Conservation (phyloP, 2,113 vertebrate species). For the Antechinus flavipes region DNA sequence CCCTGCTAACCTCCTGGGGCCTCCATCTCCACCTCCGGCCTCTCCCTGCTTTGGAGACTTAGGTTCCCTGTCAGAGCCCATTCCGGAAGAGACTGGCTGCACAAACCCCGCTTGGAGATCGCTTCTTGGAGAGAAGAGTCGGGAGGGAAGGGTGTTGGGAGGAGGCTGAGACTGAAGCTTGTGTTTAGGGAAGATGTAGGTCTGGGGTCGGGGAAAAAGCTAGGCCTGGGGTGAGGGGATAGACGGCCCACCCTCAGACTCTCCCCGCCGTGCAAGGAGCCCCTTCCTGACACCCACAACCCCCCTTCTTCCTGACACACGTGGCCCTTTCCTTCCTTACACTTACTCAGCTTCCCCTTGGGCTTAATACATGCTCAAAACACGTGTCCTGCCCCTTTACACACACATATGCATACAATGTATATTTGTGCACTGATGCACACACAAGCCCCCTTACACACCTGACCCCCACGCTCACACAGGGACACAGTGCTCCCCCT, state of each 20-base stretch:
- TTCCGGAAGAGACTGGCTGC: rapidly evolving
- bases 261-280: rapidly evolving
- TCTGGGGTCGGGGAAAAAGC: not conserved
- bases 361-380: too few relatives aligned
- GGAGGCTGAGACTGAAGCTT: not conserved
- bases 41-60: not conserved
- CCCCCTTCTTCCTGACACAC: too few relatives aligned
- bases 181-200: not conserved
- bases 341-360: too few relatives aligned
- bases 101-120: not conserved
- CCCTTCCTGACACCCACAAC: not conserved
- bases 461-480: too few relatives aligned
- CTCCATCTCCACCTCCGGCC: not conserved
- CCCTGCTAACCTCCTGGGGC: not conserved
- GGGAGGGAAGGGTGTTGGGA: not conserved
- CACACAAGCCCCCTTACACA: too few relatives aligned
- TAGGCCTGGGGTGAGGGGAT: not conserved
- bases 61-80: not conserved
- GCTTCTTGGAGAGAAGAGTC: not conserved
- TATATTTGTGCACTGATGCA: too few relatives aligned
- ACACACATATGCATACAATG: too few relatives aligned
- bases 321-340: too few relatives aligned
- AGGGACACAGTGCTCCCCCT: too few relatives aligned
- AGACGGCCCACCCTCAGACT: not conserved
- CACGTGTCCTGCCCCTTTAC: too few relatives aligned